phyloP scores from a whole-genome alignment of 2,113 vertebrate genomes.

The Eptesicus fuscus region DNA sequence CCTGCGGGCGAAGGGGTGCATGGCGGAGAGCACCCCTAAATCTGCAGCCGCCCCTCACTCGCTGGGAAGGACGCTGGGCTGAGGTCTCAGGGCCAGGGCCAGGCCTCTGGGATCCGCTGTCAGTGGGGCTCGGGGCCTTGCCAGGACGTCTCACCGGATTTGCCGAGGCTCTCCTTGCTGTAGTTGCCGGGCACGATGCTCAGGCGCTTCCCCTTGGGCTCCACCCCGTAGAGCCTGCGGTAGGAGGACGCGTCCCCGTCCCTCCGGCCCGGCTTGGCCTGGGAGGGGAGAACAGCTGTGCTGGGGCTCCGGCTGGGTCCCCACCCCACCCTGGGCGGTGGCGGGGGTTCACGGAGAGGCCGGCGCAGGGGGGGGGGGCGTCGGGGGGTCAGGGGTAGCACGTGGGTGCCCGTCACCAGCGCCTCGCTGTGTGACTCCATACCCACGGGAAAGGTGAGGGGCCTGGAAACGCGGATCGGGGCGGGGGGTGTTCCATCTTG shows the following conservation, averaged over 20 bases:
- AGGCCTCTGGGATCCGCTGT: not conserved
- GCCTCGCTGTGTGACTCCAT: not conserved
- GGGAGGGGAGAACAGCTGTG: not conserved
- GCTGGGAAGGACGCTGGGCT: not conserved
- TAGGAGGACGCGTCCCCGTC: fast-evolving
- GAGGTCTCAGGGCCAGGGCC: not conserved
- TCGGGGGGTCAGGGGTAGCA: too few species aligned
- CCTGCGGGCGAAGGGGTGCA: not conserved
- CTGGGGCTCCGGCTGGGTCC: not conserved
- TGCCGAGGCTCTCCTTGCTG: fast-evolving
- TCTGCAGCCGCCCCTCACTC: not conserved
- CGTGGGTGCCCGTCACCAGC: fast-evolving
- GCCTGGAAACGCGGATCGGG: not conserved
- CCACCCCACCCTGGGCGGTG: not conserved
- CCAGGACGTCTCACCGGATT: constrained; percentile 13
- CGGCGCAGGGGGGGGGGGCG: not conserved
- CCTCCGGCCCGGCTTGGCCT: not conserved
- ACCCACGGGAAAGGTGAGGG: fast-evolving
- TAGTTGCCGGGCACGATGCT: fast-evolving
- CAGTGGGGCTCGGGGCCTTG: too few species aligned
- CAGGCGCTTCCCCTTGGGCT: not conserved
- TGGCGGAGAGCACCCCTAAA: not conserved
- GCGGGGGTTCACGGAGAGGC: not conserved
- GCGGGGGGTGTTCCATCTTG: too few species aligned
- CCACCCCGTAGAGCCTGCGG: fast-evolving